phyloP scores from a whole-genome alignment of 2,888 invertebrate genomes.

The Lycocerus yunnanus region DNA sequence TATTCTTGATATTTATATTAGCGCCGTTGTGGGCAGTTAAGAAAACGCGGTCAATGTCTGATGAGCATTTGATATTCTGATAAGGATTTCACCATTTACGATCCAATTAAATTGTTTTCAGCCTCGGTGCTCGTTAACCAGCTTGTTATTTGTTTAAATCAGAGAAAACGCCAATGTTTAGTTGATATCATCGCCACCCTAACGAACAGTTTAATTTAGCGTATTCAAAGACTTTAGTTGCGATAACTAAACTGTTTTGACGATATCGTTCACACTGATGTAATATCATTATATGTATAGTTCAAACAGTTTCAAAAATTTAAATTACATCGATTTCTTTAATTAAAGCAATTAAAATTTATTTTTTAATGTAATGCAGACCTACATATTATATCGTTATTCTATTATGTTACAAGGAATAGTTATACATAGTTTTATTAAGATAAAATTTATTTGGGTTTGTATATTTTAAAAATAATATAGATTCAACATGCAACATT shows the following conservation, averaged over 20 bases:
- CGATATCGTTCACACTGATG: neutral
- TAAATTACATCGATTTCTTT: neutral
- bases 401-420: neutral
- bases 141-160: conserved; percentile 29
- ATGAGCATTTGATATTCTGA: conserved; percentile 22
- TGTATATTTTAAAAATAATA: neutral
- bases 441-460: neutral
- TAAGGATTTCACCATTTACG: conserved; percentile 21
- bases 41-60: conserved; percentile 11
- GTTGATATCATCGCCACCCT: conserved; percentile 17
- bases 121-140: conserved; percentile 22
- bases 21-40: conserved; percentile 2
- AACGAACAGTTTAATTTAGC: conserved; percentile 21
- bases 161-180: conserved; percentile 23
- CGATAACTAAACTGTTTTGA: neutral
- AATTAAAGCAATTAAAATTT: neutral
- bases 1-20: conserved; percentile 3
- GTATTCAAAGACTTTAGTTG: neutral
- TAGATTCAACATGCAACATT: conserved; percentile 14
- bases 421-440: neutral
- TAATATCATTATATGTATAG: no score
- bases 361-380: neutral
- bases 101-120: conserved; percentile 27
- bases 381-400: neutral
- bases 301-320: neutral